A percentile compares a stretch with the other conserved stretches of the same genome.
phyloP scores from a whole-genome alignment of 2,888 invertebrate species.

The Ctenicera cuprea region DNA sequence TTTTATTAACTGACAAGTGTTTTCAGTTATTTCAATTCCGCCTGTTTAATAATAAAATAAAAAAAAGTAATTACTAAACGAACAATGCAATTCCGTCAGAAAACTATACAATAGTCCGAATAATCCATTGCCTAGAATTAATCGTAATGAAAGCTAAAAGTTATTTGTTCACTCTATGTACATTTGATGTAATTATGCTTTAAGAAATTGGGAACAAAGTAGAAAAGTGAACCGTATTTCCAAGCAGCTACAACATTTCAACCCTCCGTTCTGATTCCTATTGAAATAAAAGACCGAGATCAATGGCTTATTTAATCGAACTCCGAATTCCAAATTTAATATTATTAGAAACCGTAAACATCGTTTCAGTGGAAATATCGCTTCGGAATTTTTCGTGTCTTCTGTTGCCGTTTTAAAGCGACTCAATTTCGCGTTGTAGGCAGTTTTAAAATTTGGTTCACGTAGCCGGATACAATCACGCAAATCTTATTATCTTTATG shows the following conservation, averaged over 20 bases:
- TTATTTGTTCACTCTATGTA: neutral
- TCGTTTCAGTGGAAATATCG: conserved; percentile 7
- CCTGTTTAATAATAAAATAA: too few relatives aligned
- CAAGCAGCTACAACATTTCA: neutral
- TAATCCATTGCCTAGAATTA: too few relatives aligned
- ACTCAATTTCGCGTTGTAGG: conserved; percentile 2
- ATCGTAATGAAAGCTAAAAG: too few relatives aligned
- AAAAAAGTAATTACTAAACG: too few relatives aligned
- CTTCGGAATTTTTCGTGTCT: neutral
- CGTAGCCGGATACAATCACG: conserved; percentile 23
- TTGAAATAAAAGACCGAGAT: conserved; percentile 11
- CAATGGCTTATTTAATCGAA: conserved; percentile 18
- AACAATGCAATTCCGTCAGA: too few relatives aligned
- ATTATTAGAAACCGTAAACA: conserved; percentile 11
- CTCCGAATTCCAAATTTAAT: conserved; percentile 12
- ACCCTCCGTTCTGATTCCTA: conserved; percentile 2
- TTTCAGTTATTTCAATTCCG: too few relatives aligned
- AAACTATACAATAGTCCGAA: too few relatives aligned
- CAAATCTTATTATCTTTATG: conserved; percentile 28
- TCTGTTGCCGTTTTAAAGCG: neutral
- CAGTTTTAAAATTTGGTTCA: conserved; percentile 25
- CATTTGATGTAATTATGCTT: neutral
- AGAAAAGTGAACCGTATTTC: conserved; percentile 7
- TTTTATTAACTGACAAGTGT: too few relatives aligned
- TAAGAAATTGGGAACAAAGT: conserved; percentile 5